These are phyloP conservation scores for Julus scanicus DNA, from an alignment of 2,888 invertebrate species.

Conservation along the genomic window DNA sequence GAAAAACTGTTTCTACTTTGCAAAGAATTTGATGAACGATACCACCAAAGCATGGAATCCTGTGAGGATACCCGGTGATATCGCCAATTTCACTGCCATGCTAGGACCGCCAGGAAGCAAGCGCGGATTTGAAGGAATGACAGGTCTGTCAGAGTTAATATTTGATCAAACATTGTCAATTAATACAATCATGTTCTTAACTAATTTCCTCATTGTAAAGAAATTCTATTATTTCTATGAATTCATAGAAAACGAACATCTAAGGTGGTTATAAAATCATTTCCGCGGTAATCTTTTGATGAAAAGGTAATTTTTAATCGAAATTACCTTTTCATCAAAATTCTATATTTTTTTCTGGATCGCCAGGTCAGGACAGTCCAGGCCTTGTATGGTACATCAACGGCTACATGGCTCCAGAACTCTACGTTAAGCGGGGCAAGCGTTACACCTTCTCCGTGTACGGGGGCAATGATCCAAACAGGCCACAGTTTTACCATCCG, in stretches of 20 bases:
- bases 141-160: constrained; percentile 67
- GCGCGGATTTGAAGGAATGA: constrained; percentile 80
- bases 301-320: no score
- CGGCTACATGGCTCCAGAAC: constrained; percentile 85
- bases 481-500: constrained; percentile 86
- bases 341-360: neutral
- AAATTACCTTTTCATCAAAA: neutral
- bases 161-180: no score
- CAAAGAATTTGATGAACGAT: constrained; percentile 63
- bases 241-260: no score
- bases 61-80: constrained; percentile 70
- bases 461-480: constrained; percentile 91
- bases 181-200: no score
- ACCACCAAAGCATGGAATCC: constrained; percentile 69
- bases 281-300: no score
- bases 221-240: no score
- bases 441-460: constrained; percentile 82
- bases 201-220: neutral
- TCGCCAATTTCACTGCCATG: constrained; percentile 82
- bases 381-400: constrained; percentile 93
- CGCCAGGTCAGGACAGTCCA: constrained; percentile 61
- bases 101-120: constrained; percentile 86
- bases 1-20: constrained; percentile 81
- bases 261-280: no score
- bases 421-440: constrained; percentile 85